phyloP scores from a whole-genome alignment of 2,797 vertebrate genomes.

The Mastacembelus armatus region DNA sequence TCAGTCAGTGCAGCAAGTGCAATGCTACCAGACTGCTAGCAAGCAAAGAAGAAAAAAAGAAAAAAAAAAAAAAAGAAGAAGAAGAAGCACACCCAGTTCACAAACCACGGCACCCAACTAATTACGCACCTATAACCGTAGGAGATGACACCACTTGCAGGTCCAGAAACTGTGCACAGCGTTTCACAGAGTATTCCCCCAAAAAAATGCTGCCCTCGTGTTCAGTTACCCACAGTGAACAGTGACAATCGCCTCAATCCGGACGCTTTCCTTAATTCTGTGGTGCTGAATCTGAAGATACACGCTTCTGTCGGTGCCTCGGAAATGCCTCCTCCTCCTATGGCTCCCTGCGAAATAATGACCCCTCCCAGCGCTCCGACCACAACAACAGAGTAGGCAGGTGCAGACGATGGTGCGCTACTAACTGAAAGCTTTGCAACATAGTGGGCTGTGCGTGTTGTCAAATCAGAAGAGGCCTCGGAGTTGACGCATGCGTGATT shows the following conservation, averaged over 20 bases:
- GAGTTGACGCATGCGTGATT: conserved; percentile 76
- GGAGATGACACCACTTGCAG: conserved; percentile 71
- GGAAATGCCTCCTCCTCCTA: conserved; percentile 76
- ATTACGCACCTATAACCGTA: conserved; percentile 72
- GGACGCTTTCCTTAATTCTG: conserved; percentile 77
- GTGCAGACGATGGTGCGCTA: conserved; percentile 81
- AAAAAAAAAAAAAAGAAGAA: conserved; percentile 13
- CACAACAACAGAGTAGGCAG: conserved; percentile 73
- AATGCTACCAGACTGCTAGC: conserved; percentile 72
- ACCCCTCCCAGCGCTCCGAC: conserved; percentile 76
- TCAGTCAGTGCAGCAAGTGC: conserved; percentile 62
- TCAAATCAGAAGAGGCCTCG: conserved; percentile 73
- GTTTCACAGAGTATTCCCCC: conserved; percentile 66
- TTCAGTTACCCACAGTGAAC: conserved; percentile 47
- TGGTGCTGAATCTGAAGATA: conserved; percentile 83
- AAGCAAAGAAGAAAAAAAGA: conserved; percentile 6
- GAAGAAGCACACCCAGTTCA: conserved; percentile 32
- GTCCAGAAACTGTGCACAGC: conserved; percentile 70
- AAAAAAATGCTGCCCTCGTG: conserved; percentile 48
- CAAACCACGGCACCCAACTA: conserved; percentile 38
- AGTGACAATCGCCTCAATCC: conserved; percentile 65
- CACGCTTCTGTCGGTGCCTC: conserved; percentile 82
- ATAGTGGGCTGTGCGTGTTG: conserved; percentile 75
- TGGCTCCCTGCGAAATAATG: conserved; percentile 83
- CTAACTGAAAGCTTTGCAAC: conserved; percentile 71